A percentile compares a stretch with the other conserved stretches of the same genome.
These are phyloP conservation scores for Eurois occulta DNA, from an alignment of 2,888 invertebrate genomes.

Conservation along the genomic window DNA sequence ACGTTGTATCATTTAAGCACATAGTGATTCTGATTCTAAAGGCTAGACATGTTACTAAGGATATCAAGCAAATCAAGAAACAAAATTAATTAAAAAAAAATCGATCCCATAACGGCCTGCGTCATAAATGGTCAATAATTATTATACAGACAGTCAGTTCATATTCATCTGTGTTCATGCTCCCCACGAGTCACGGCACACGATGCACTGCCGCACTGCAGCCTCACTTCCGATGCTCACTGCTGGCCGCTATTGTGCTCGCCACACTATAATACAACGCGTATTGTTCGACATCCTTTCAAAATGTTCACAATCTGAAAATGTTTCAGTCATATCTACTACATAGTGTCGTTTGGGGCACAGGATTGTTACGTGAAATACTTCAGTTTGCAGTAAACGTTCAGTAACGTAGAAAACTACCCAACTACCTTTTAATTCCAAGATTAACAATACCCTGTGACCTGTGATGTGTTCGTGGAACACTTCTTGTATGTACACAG, in stretches of 20 bases:
- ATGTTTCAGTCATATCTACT: constrained; percentile 55
- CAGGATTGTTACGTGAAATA: not conserved
- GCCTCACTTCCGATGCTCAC: constrained; percentile 49
- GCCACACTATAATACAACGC: constrained; percentile 48
- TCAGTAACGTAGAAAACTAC: not conserved
- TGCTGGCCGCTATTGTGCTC: constrained; percentile 44
- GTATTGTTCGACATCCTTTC: constrained; percentile 61
- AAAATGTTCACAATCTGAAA: constrained; percentile 61
- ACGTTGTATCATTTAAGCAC: not conserved
- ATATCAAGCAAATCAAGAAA: not conserved
- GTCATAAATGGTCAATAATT: not conserved
- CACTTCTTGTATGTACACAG: not conserved
- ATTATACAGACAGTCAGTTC: not conserved
- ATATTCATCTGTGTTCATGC: not conserved
- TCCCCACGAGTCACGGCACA: not conserved
- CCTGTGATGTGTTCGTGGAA: not conserved
- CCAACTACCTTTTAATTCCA: not conserved
- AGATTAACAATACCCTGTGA: not conserved
- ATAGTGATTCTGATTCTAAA: not conserved
- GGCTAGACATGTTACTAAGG: too few relatives aligned
- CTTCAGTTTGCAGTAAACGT: not conserved
- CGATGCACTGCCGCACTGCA: constrained; percentile 2
- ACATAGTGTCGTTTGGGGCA: not conserved
- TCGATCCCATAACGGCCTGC: not conserved
- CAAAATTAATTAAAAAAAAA: not conserved